Percentiles rank a stretch among this genome's conserved stretches.
These are phyloP conservation scores for Euwallacea similis DNA, from an alignment of 1,140 invertebrate species.

Conservation along the genomic window DNA sequence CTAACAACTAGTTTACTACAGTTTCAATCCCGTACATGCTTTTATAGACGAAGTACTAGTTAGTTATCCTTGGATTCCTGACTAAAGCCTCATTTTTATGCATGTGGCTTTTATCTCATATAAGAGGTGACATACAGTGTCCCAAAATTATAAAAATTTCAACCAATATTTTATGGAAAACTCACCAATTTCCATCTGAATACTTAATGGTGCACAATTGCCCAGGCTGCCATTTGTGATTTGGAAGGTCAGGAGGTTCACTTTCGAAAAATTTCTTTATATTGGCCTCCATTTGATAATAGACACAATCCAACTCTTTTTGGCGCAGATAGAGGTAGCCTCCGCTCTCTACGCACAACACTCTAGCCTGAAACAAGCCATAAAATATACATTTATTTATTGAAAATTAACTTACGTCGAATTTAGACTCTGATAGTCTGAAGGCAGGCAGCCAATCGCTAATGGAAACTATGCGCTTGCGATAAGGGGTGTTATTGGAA, in stretches of 20 bases:
- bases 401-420: constrained; percentile 22
- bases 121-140: neutral
- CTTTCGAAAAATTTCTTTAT: constrained; percentile 39
- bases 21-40: too few species aligned
- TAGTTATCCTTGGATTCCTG: too few species aligned
- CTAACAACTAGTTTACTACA: too few species aligned
- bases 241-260: constrained; percentile 10
- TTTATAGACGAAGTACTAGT: too few species aligned
- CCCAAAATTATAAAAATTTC: neutral
- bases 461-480: too few species aligned
- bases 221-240: constrained; percentile 38
- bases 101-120: neutral
- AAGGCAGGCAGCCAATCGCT: constrained; percentile 39
- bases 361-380: constrained; percentile 26
- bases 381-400: too few species aligned
- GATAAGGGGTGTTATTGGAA: too few species aligned
- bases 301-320: constrained; percentile 29
- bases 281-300: constrained; percentile 37
- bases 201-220: constrained; percentile 42
- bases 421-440: constrained; percentile 28
- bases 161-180: neutral
- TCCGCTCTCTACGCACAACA: constrained; percentile 39
- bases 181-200: constrained; percentile 35
- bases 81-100: too few species aligned
- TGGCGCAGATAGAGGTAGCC: constrained; percentile 37